Base-by-base conservation (phyloP, 37 sponge, comb jelly and placozoan genomes). In the Amphimedon queenslandica region DNA sequence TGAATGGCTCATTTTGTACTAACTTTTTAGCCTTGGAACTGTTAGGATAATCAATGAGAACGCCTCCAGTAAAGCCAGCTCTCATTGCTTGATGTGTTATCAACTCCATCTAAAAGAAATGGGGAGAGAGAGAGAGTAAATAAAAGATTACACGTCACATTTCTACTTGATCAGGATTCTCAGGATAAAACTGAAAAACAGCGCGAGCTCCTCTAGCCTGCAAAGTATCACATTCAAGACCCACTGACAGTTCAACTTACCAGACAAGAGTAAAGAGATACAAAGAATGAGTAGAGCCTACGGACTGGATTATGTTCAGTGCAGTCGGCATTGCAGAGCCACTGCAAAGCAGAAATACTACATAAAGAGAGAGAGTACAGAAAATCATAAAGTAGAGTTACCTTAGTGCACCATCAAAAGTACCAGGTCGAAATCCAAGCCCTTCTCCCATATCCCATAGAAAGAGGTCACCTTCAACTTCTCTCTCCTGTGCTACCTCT, bases 321-420 rank as follows among this genome's bases (percentile, higher is more conserved):
- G 40, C 78, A 94, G 81, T 99, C 96, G n/a, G 99, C 99, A 71
- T 99, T 99, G 73, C 99, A 99, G 37, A 99, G 78, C 99, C 99
- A 99, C 82, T 99, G 99, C 0, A 99, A 76, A 25, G 96, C 93
- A 24, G 99, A 99, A 33, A 99, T 70, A 70, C 99, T 90, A 57
- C 43, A 69, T 21, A 37, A 66, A 58, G 13, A 63, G n/a, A n/a
- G n/a, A n/a, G n/a, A n/a, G n/a, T n/a, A n/a, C 42, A 28, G 24
- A 58, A 43, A 4, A 61, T 25, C 36, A 70, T 69, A 4, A 57
- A 30, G 23, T 63, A 39, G 3, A 30, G 35, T 21, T 28, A 90
- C 91, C 91, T 99, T 60, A 99, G 87, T 20, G 93, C 99, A 21
- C 93, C 99, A 76, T 99, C 99, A 66, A 99, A 99, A 4, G 86